Conservation (phyloP, 1,140 invertebrate genomes). For the Neotoxoptera formosana region DNA sequence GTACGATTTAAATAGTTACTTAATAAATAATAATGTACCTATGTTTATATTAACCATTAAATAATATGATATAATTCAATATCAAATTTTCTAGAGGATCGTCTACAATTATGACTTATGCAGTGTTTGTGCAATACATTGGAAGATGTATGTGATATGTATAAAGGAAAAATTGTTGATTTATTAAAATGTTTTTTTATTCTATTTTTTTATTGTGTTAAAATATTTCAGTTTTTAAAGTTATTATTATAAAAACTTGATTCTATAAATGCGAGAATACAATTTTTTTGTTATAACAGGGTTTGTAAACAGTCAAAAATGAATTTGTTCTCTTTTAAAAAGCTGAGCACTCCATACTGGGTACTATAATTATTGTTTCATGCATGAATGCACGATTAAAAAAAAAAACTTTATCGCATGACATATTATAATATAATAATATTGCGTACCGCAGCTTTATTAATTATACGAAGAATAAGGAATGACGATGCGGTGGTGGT, state of each 20-base stretch:
- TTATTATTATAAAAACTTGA: background rate
- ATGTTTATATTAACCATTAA: too few relatives aligned
- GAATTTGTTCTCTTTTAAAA: background rate
- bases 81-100: too few relatives aligned
- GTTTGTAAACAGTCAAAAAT: background rate
- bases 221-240: background rate
- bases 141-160: background rate
- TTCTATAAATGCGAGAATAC: background rate
- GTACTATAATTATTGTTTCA: slow-evolving; percentile 5
- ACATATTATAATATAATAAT: background rate
- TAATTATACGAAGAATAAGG: background rate
- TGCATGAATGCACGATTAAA: background rate
- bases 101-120: background rate
- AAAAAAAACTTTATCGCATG: background rate
- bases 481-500: background rate
- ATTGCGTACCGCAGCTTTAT: background rate
- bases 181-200: too few relatives aligned
- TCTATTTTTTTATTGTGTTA: background rate
- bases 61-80: too few relatives aligned
- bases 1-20: too few relatives aligned
- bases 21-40: too few relatives aligned
- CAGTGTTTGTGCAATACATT: background rate
- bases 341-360: background rate
- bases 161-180: background rate
- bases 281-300: background rate